A percentile compares a stretch with the other conserved stretches of the same genome.
These are phyloP conservation scores for Mastigias papua DNA, from an alignment of 30 jellyfish, hydroid and myxozoan species.

Conservation along the genomic window DNA sequence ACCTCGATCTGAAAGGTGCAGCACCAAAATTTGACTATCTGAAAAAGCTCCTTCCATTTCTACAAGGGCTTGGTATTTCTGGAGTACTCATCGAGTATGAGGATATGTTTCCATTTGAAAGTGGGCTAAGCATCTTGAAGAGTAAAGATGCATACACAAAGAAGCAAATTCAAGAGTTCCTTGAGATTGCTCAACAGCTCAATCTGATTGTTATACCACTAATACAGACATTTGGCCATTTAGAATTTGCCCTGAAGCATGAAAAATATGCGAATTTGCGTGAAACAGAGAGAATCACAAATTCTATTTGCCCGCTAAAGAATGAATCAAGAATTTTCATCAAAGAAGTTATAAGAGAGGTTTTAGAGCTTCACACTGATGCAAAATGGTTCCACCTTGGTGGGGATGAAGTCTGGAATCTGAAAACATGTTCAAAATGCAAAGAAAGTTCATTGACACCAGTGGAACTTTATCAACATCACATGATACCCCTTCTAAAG, in stretches of 20 bases:
- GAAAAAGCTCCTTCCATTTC: conserved; percentile 54
- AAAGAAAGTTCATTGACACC: conserved; percentile 52
- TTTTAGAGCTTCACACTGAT: conserved; percentile 74
- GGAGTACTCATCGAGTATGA: conserved; percentile 93
- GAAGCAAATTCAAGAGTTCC: conserved; percentile 55
- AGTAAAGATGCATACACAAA: conserved; percentile 79
- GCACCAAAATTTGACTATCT: conserved; percentile 86
- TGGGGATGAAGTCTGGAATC: conserved; percentile 97
- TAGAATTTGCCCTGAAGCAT: conserved; percentile 93
- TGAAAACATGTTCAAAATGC: conserved; percentile 83
- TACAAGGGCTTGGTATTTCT: conserved; percentile 74
- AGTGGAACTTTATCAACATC: conserved; percentile 70
- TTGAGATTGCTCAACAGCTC: conserved; percentile 72
- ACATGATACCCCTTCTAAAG: conserved; percentile 82
- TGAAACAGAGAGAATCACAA: conserved; percentile 68
- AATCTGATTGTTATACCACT: conserved; percentile 79
- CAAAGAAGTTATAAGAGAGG: conserved; percentile 66
- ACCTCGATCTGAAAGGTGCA: conserved; percentile 93
- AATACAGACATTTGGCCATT: conserved; percentile 95
- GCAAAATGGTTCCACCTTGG: conserved; percentile 92
- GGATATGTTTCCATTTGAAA: conserved; percentile 89
- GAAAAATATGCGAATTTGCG: conserved; percentile 73
- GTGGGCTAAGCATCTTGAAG: conserved; percentile 67
- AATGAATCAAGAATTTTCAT: conserved; percentile 56
- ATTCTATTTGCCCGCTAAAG: conserved; percentile 84